Evolutionary conservation across 2,888 invertebrate species (phyloP).

Genomic region (Tricholauxania praeusta): DNA sequence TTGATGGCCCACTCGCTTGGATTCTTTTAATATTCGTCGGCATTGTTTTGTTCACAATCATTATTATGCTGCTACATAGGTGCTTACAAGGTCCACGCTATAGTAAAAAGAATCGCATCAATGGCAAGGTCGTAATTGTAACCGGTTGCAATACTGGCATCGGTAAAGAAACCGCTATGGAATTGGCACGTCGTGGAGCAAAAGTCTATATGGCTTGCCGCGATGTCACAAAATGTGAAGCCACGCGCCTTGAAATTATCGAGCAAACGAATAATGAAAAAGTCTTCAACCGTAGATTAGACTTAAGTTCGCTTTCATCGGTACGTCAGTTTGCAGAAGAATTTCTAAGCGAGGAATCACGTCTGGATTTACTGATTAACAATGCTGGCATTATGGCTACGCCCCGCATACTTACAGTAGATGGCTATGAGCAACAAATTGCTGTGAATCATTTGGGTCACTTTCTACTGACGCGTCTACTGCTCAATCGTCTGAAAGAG

Average conservation of each 20-base stretch:
- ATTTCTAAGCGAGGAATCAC: constrained; percentile 67
- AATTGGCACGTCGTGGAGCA: constrained; percentile 80
- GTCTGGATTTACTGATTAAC: constrained; percentile 71
- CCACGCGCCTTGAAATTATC: constrained; percentile 78
- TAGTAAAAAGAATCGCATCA: constrained; percentile 68
- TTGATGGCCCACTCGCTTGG: constrained; percentile 61
- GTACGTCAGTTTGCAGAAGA: constrained; percentile 71
- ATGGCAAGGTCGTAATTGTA: constrained; percentile 77
- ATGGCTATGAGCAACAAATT: constrained; percentile 73
- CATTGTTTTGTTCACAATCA: constrained; percentile 43
- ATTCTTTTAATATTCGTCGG: constrained; percentile 53
- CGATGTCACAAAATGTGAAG: constrained; percentile 81
- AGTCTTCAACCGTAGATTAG: constrained; percentile 73
- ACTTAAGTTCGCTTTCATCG: constrained; percentile 70
- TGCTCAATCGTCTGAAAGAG: constrained; percentile 70
- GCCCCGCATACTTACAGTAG: constrained; percentile 68
- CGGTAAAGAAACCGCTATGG: constrained; percentile 80
- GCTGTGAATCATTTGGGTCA: constrained; percentile 75
- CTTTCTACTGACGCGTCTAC: constrained; percentile 73
- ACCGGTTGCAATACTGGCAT: constrained; percentile 89
- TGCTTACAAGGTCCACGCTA: constrained; percentile 64
- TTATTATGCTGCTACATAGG: constrained; percentile 60
- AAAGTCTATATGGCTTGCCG: constrained; percentile 90
- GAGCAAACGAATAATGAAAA: constrained; percentile 79
- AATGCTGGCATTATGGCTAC: constrained; percentile 71